Evolutionary conservation across 2,113 vertebrate species (phyloP), one percentile per base, ranked within the genome.

Genomic region (Pycnonotus jocosus): DNA sequence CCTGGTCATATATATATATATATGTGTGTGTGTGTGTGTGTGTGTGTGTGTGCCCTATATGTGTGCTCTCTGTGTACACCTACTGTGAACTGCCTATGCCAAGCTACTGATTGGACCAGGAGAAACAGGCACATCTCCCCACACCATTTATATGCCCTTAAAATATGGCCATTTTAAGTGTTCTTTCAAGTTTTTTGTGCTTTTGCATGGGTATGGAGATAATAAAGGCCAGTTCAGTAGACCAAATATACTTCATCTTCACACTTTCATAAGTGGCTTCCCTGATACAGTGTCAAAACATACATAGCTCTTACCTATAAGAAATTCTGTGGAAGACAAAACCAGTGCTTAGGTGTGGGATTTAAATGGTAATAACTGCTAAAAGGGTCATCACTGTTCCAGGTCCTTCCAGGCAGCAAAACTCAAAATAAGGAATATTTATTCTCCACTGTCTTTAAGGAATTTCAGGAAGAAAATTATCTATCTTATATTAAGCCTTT

Each of bases 41-140:
- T 22, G 10, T 12, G 12, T 45, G 16, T 25, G 12, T 10, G 15
- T n/a, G 19, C 25, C 58, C 10, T 31, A 9, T 10, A 45, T 0
- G 0, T 33, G 27, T 1, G 2, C 12, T 27, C 6, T 25, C 4
- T 25, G 23, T 4, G 1, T 13, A 3, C 51, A 16, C 7, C 58
- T 47, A 6, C 13, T 53, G 22, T 48, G 22, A 81, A 53, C 4
- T 58, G 15, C 22, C n/a, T 58, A 16, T 24, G 9, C 37, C 47
- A 66, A 31, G 28, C 24, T 88, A 21, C 10, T n/a, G 10, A 31
- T 3, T 51, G 40, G 38, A 70, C 13, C 10, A 25, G 15, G 6
- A 37, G 11, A 73, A 13, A 24, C 1, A 8, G 22, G 74, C 50
- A 13, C 11, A 4, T 47, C 33, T 81, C 42, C 61, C 25, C 1